Base-by-base conservation (phyloP, 2,113 vertebrate genomes). In the Castor canadensis region DNA sequence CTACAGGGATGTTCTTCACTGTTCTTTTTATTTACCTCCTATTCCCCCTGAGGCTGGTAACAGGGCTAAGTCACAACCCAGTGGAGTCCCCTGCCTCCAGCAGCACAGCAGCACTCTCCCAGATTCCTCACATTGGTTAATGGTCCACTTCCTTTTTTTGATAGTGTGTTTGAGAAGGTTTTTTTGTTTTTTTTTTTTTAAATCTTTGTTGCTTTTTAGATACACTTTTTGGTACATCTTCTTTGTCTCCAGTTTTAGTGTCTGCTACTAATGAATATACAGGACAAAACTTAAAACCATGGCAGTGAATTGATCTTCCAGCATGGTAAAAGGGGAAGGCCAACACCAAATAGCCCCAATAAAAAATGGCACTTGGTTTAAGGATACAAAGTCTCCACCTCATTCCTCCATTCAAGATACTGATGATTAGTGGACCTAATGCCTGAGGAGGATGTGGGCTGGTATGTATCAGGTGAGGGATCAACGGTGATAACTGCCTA, bases 1-100 rank as follows among this genome's bases (percentile, higher is more conserved):
- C 38, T 15, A 1, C 10, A 9, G 35, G 66, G 52, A 28, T 40
- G 9, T 8, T 71, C 62, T 49, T 56, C 87, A 40, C 38, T 13
- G 11, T 9, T 26, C 28, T 40, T 67, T 20, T 32, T 47, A 1
- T 0, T 2, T 0, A 19, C 15, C 38, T 2, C 20, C 32, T 20
- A 7, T 7, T 28, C 43, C 79, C 28, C 49, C 52, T 9, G 0
- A 28, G 52, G 54, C 22, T 35, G 19, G 62, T 1, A 0, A 52
- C 22, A 0, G 13, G 0, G 9, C 24, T 62, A 7, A 40, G 35
- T 52, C 43, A 77, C 60, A 56, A 8, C 11, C 32, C 62, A 43
- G 1, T 0, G 2, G 5, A 1, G 2, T 10, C 83, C 66, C 26
- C 19, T 4, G 13, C 45, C 32, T 52, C 86, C 26, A 4, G 12